Evolutionary conservation across 2,888 invertebrate species (phyloP).

Genomic region (Zhuqinia jingwanae): DNA sequence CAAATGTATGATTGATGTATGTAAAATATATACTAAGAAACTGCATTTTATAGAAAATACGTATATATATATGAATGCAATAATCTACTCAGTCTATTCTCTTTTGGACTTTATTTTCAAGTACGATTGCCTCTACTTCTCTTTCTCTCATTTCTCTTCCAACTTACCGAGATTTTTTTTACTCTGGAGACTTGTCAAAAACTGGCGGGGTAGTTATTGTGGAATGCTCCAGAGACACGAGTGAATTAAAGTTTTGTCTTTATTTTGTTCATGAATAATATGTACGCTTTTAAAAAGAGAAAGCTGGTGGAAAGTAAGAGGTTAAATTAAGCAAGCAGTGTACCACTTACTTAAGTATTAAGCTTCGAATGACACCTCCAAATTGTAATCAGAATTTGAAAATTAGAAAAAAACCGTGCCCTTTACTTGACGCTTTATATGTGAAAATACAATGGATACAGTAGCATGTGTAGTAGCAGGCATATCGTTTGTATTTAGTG

Average conservation of each 20-base stretch:
- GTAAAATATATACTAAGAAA: background rate
- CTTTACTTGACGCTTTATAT: background rate
- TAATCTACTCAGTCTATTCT: no score
- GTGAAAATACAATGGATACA: background rate
- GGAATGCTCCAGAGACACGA: conserved; percentile 54
- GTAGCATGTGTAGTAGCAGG: background rate
- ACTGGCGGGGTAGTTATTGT: conserved; percentile 43
- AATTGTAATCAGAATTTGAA: conserved; percentile 60
- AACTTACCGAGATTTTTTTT: conserved; percentile 48
- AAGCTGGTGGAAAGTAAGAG: background rate
- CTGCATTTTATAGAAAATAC: background rate
- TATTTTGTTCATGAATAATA: conserved; percentile 21
- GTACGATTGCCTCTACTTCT: background rate
- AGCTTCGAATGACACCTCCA: conserved; percentile 42
- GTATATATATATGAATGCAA: no score
- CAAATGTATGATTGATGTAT: conserved; percentile 59
- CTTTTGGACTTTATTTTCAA: conserved; percentile 15
- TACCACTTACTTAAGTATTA: conserved; percentile 23
- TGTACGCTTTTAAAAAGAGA: background rate
- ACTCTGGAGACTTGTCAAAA: conserved; percentile 56
- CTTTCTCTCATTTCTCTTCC: conserved; percentile 36
- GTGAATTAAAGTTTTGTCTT: conserved; percentile 69
- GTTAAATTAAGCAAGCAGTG: conserved; percentile 40
- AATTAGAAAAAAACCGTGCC: conserved; percentile 35
- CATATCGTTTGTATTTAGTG: background rate